A percentile compares a stretch with the other conserved stretches of the same genome.
Conservation (phyloP, 2,113 vertebrate species). For the Tautogolabrus adspersus region DNA sequence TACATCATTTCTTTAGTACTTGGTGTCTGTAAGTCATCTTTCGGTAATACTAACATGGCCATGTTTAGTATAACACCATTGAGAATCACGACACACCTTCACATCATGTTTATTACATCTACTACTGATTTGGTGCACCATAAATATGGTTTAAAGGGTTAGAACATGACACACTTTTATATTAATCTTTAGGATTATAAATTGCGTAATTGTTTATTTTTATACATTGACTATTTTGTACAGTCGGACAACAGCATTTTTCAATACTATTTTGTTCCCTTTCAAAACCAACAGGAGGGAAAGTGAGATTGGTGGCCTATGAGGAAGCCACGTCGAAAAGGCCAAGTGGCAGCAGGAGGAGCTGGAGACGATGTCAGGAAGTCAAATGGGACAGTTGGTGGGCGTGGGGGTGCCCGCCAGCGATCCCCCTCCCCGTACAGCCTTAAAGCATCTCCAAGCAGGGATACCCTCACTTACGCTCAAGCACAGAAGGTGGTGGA, state of each 20-base stretch:
- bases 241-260: background rate
- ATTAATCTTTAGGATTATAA: background rate
- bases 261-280: constrained; percentile 12
- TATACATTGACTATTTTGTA: background rate
- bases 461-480: constrained; percentile 93
- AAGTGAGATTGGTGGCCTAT: constrained; percentile 82
- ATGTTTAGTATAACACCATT: too few relatives aligned
- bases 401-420: constrained; percentile 81
- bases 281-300: constrained; percentile 57
- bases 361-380: constrained; percentile 76
- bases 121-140: too few relatives aligned
- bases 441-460: constrained; percentile 90
- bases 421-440: constrained; percentile 93
- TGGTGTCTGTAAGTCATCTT: too few relatives aligned
- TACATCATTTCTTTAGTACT: too few relatives aligned
- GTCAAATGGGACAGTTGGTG: constrained; percentile 71
- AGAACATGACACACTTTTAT: background rate
- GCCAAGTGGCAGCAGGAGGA: constrained; percentile 80
- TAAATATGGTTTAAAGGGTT: background rate
- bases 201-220: background rate
- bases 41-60: too few relatives aligned
- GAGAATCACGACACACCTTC: too few relatives aligned
- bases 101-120: too few relatives aligned
- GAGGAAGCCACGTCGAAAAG: constrained; percentile 94
- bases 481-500: constrained; percentile 97